Evolutionary conservation across 2,888 invertebrate genomes (phyloP), one percentile per base, ranked within the genome.

Genomic region (Belgica antarctica): DNA sequence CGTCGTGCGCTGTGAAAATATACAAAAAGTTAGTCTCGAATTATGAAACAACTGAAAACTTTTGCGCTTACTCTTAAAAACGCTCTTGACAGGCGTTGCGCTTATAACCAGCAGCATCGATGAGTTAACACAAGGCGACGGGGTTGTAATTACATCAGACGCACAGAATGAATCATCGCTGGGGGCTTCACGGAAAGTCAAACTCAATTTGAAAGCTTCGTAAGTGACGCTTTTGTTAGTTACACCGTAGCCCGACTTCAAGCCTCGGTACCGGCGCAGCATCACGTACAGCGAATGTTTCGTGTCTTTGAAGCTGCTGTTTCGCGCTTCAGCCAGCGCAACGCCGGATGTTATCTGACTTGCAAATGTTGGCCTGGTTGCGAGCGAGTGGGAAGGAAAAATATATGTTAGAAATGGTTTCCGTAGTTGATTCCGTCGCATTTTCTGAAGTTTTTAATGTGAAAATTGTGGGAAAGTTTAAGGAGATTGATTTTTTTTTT

Each of bases 311-410:
- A 77, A 73, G 19, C 71, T 69, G 31, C 79, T 81, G 71, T 78
- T 78, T 41, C 80, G 76, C 0, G 80, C 77, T 72, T 85, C 83
- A 0, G 80, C 81, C 31, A 84, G 79, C 0, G 84, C 83, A 72
- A 89, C 79, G 34, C 86, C 86, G 1, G 82, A 86, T 0, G 88
- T 87, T 71, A 92, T 88, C 79, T 90, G 89, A 72, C 87, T 87
- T 17, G 89, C 88, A 76, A 95, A 89, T 0, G 87, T 87, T 68
- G 85, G 83, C 71, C 88, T 82, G 41, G n/a, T n/a, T n/a, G n/a
- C n/a, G n/a, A n/a, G n/a, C n/a, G n/a, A n/a, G n/a, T n/a, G n/a
- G n/a, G n/a, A n/a, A n/a, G n/a, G n/a, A n/a, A n/a, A n/a, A n/a
- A n/a, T n/a, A n/a, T n/a, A n/a, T n/a, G n/a, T n/a, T n/a, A n/a